phyloP scores from a whole-genome alignment of 2,888 invertebrate genomes.

The Pegoplata infirma region DNA sequence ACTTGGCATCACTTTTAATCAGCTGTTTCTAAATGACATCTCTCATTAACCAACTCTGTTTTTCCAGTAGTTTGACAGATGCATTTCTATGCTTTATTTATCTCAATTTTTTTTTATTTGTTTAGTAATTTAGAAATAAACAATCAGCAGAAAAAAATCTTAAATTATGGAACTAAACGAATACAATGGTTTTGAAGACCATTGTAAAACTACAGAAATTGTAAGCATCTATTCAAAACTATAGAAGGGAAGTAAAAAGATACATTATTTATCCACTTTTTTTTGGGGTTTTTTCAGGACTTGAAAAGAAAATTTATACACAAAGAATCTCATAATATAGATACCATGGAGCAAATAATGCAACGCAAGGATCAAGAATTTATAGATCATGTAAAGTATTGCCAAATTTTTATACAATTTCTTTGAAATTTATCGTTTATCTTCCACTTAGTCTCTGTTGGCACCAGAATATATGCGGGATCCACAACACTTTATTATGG shows the following conservation, averaged over 20 bases:
- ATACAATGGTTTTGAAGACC: constrained; percentile 55
- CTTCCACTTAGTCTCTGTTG: constrained; percentile 75
- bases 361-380: constrained; percentile 71
- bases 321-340: constrained; percentile 43
- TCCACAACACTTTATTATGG: constrained; percentile 75
- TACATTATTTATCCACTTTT: no score
- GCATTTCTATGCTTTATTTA: constrained; percentile 24
- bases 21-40: constrained; percentile 24
- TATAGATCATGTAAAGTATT: constrained; percentile 75
- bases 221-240: constrained; percentile 25
- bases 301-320: constrained; percentile 45
- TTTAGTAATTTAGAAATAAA: constrained; percentile 61
- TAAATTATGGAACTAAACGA: constrained; percentile 53
- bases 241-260: not conserved
- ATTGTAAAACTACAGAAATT: constrained; percentile 51
- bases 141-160: constrained; percentile 35
- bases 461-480: constrained; percentile 74
- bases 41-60: constrained; percentile 23
- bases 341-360: constrained; percentile 57
- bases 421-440: constrained; percentile 31
- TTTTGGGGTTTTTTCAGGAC: constrained; percentile 37
- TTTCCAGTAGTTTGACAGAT: constrained; percentile 24
- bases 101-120: constrained; percentile 47
- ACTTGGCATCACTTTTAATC: constrained; percentile 42
- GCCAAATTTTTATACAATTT: no score